Percentiles rank a stretch among this genome's conserved stretches.
Conservation (phyloP, 1,140 invertebrate species). For the Parasteatoda tepidariorum region DNA sequence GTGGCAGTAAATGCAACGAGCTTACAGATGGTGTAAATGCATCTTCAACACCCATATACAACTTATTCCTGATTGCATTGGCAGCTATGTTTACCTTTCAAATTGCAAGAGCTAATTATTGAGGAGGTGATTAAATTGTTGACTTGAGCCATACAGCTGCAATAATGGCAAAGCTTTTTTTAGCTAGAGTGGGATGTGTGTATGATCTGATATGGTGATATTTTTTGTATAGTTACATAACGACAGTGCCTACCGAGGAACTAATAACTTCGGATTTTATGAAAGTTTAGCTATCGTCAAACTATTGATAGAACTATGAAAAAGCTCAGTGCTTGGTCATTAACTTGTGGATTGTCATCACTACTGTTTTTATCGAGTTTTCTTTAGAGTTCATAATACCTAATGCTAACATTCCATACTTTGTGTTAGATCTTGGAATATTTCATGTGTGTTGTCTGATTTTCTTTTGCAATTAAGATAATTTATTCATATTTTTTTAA, state of each 20-base stretch:
- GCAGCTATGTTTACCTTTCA: background rate
- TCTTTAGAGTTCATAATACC: background rate
- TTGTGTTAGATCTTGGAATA: background rate
- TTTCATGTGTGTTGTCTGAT: background rate
- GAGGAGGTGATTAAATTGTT: no score
- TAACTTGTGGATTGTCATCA: slow-evolving; percentile 9
- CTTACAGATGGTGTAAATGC: slow-evolving; percentile 10
- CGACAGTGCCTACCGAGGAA: slow-evolving; percentile 47
- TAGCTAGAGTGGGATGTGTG: background rate
- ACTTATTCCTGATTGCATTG: background rate
- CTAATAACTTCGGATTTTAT: background rate
- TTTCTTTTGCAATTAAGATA: background rate
- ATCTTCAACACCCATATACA: background rate
- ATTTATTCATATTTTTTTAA: background rate
- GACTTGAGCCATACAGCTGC: background rate
- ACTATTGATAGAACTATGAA: background rate
- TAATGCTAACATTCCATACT: slow-evolving; percentile 1
- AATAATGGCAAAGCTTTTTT: background rate
- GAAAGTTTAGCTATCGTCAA: background rate
- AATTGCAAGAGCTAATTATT: background rate
- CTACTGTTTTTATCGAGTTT: background rate
- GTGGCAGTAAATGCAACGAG: slow-evolving; percentile 64
- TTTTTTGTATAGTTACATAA: slow-evolving; percentile 41
- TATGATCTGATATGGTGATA: slow-evolving; percentile 1
- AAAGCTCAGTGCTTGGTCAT: background rate